Evolutionary conservation across 2,113 vertebrate species (phyloP).

Genomic region (Thamnaconus septentrionalis): DNA sequence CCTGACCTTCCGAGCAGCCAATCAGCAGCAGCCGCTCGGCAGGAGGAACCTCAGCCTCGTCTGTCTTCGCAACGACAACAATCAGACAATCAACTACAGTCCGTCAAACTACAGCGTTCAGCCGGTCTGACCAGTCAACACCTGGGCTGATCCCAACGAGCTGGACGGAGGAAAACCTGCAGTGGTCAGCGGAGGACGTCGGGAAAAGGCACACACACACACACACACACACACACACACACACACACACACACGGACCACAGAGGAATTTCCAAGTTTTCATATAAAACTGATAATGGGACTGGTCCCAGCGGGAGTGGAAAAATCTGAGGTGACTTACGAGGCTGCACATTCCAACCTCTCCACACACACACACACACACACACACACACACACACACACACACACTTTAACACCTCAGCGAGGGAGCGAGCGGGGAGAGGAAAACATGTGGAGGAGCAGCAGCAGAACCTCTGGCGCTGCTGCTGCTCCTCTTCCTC

Average conservation of each 20-base stretch:
- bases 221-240: slow-evolving; percentile 33
- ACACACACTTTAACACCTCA: slow-evolving; percentile 32
- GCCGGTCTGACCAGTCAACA: no score
- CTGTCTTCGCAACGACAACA: no score
- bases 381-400: background rate
- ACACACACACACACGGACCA: slow-evolving; percentile 39
- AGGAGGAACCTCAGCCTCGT: no score
- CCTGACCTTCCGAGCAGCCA: no score
- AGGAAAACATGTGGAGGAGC: slow-evolving; percentile 3
- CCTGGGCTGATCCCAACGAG: no score
- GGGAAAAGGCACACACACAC: background rate
- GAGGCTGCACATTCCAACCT: slow-evolving; percentile 65
- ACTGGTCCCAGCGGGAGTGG: slow-evolving; percentile 78
- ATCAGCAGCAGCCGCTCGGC: no score
- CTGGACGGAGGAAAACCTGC: no score
- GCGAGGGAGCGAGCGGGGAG: slow-evolving; percentile 11
- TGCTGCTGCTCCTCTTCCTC: background rate
- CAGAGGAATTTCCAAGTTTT: slow-evolving; percentile 75
- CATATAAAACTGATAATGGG: slow-evolving; percentile 82
- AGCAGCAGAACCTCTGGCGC: background rate
- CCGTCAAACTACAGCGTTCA: no score
- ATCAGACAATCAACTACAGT: no score
- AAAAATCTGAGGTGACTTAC: slow-evolving; percentile 78
- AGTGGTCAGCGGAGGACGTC: no score
- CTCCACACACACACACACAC: background rate